phyloP scores from a whole-genome alignment of 53 echinoderm and acorn worm genomes.

The Actinopyga echinites region DNA sequence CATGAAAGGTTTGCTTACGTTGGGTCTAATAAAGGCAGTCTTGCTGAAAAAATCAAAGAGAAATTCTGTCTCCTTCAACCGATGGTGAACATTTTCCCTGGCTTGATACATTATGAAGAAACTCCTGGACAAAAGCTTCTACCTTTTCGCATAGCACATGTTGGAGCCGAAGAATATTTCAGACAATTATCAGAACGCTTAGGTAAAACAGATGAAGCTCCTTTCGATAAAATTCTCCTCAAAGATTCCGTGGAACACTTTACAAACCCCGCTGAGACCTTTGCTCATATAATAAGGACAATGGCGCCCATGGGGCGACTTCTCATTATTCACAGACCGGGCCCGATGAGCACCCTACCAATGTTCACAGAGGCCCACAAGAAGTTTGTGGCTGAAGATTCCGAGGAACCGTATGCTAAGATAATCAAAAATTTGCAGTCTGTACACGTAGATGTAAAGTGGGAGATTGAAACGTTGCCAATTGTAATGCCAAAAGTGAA shows the following conservation, averaged over 20 bases:
- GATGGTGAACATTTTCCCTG: conserved; percentile 97
- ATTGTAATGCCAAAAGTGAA: conserved; percentile 95
- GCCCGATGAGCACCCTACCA: conserved; percentile 93
- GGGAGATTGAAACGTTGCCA: conserved; percentile 93
- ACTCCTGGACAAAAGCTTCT: conserved; percentile 83
- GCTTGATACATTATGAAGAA: conserved; percentile 91
- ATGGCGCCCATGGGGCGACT: conserved; percentile 72
- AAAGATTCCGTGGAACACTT: conserved; percentile 91
- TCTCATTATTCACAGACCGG: conserved; percentile 86
- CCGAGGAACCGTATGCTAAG: conserved; percentile 92
- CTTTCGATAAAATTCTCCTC: conserved; percentile 92
- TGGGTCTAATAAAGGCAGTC: conserved; percentile 79
- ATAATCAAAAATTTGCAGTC: conserved; percentile 78
- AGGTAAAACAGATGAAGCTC: conserved; percentile 65
- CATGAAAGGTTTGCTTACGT: conserved; percentile 94
- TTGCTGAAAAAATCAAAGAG: conserved; percentile 84
- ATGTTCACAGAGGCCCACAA: conserved; percentile 80
- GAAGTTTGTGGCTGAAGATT: conserved; percentile 74
- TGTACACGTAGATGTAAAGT: conserved; percentile 83
- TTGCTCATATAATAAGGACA: conserved; percentile 81
- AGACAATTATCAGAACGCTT: conserved; percentile 67
- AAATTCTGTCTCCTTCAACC: conserved; percentile 95
- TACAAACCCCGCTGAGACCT: conserved; percentile 70
- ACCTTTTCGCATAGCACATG: conserved; percentile 89
- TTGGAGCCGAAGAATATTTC: conserved; percentile 97